Evolutionary conservation across 1,140 invertebrate genomes (phyloP).

Genomic region (Atta colombica): DNA sequence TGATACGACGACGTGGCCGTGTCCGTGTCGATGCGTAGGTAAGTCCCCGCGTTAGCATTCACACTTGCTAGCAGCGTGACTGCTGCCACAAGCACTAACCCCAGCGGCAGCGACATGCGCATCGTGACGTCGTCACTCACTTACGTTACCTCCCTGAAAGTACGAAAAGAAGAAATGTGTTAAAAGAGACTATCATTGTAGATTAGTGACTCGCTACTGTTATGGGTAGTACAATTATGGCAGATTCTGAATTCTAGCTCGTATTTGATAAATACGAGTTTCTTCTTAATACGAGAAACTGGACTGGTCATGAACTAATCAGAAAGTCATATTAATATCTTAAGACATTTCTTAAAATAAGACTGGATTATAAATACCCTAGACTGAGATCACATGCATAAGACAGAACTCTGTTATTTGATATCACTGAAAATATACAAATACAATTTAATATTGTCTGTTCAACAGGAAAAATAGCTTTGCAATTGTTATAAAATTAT

Average conservation of each 20-base stretch:
- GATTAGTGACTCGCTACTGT: not conserved
- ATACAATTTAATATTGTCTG: not conserved
- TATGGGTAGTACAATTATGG: not conserved
- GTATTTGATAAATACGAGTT: not conserved
- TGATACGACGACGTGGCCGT: constrained; percentile 51
- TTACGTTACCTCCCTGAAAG: constrained; percentile 84
- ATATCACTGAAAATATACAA: not conserved
- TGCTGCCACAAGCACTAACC: constrained; percentile 85
- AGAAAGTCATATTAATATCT: too few relatives aligned
- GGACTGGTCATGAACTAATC: not conserved
- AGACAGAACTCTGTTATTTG: not conserved
- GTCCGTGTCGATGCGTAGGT: constrained; percentile 50
- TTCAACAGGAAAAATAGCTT: too few relatives aligned
- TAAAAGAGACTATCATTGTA: constrained; percentile 10
- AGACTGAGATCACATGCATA: too few relatives aligned
- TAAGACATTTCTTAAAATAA: too few relatives aligned
- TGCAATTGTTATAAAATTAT: too few relatives aligned
- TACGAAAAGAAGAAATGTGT: constrained; percentile 69
- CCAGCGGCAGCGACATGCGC: constrained; percentile 86
- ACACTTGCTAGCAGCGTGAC: constrained; percentile 82
- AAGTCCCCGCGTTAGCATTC: constrained; percentile 71
- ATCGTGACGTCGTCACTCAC: constrained; percentile 85
- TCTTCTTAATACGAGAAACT: not conserved
- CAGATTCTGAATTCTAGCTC: not conserved
- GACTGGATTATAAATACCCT: too few relatives aligned